Conservation (phyloP, 2,113 vertebrate genomes). For the Pseudorasbora parva region DNA sequence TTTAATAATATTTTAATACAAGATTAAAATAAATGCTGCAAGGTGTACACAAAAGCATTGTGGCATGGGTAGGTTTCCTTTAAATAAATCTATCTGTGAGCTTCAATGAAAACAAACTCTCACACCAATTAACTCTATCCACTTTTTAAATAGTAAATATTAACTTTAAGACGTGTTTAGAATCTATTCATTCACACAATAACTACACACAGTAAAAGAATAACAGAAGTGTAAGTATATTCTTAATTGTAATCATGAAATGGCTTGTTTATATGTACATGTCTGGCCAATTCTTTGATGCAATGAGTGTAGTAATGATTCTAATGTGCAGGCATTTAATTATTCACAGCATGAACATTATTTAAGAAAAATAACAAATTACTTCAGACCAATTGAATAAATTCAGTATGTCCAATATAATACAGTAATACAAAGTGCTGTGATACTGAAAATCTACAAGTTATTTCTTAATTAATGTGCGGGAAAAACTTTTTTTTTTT, state of each 20-base stretch:
- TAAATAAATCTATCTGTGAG: neutral
- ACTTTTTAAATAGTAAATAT: neutral
- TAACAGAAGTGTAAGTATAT: neutral
- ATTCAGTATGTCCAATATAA: neutral
- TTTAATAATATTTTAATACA: neutral
- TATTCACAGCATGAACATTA: slow-evolving; percentile 2
- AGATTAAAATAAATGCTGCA: neutral
- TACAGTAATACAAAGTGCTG: neutral
- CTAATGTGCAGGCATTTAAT: neutral
- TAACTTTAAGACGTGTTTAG: neutral
- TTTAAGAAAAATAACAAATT: neutral
- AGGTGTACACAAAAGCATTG: neutral
- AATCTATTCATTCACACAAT: neutral
- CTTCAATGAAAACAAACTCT: slow-evolving; percentile 10
- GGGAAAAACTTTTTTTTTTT: no score
- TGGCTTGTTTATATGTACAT: neutral
- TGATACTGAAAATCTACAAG: neutral
- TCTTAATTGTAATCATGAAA: neutral
- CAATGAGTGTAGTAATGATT: neutral
- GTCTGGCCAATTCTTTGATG: neutral
- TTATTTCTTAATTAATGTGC: neutral
- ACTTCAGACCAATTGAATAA: neutral
- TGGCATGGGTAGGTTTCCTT: neutral
- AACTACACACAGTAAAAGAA: neutral
- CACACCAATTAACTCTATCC: neutral